Evolutionary conservation across 2,888 invertebrate genomes (phyloP).

Genomic region (Anodontia alba): DNA sequence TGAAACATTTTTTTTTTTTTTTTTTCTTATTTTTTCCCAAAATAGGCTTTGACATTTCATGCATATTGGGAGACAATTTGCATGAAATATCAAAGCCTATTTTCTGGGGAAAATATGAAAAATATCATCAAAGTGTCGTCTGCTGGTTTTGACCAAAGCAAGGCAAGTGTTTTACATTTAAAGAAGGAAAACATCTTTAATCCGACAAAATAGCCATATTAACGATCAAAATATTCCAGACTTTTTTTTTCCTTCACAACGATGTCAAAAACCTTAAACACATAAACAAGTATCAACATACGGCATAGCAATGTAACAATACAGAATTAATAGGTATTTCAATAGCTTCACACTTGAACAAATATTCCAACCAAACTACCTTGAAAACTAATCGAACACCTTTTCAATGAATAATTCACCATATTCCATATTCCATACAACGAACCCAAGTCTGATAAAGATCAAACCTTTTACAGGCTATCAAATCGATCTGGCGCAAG

Average conservation of each 20-base stretch:
- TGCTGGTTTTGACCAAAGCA: too few relatives aligned
- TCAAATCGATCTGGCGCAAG: background rate
- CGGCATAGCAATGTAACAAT: background rate
- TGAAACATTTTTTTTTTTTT: too few relatives aligned
- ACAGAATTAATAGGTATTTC: constrained; percentile 9
- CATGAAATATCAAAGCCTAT: too few relatives aligned
- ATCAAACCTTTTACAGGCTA: constrained; percentile 7
- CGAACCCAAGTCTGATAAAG: background rate
- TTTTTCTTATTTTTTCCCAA: too few relatives aligned
- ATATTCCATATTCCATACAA: constrained; percentile 27
- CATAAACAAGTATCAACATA: constrained; percentile 7
- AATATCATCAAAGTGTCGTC: too few relatives aligned
- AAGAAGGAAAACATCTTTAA: too few relatives aligned
- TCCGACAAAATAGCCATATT: background rate
- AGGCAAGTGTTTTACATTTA: too few relatives aligned
- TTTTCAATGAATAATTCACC: constrained; percentile 58
- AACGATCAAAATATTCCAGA: constrained; percentile 4
- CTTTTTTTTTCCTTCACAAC: background rate
- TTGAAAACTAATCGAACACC: constrained; percentile 31
- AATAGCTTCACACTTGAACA: constrained; percentile 3
- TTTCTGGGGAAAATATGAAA: too few relatives aligned
- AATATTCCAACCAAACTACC: constrained; percentile 15
- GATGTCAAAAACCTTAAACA: constrained; percentile 2
- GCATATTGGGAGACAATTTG: too few relatives aligned
- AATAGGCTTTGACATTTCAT: too few relatives aligned